phyloP scores from a whole-genome alignment of 30 jellyfish, hydroid and myxozoan genomes.

The Pseudorhiza aurosa region DNA sequence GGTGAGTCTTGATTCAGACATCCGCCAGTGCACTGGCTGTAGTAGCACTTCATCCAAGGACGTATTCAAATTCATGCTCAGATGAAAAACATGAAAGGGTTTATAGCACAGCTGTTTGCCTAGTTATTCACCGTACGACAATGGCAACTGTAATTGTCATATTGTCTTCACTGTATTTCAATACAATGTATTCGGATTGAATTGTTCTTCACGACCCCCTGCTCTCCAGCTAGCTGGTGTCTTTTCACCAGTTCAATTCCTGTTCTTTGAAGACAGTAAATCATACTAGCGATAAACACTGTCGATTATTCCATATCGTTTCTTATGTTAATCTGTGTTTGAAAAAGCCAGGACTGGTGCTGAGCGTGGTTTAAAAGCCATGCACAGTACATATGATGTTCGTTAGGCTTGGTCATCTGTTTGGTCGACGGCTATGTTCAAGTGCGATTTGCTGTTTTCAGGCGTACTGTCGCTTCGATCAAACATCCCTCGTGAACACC shows the following conservation, averaged over 20 bases:
- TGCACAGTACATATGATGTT: constrained; percentile 35
- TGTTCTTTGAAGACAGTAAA: constrained; percentile 62
- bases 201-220: constrained; percentile 68
- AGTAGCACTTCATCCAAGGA: not conserved
- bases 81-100: constrained; percentile 31
- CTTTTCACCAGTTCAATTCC: constrained; percentile 71
- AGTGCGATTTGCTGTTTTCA: not conserved
- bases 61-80: constrained; percentile 9
- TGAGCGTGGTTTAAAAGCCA: constrained; percentile 76
- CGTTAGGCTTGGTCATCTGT: constrained; percentile 16
- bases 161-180: constrained; percentile 18
- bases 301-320: constrained; percentile 70
- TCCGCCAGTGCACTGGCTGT: not conserved
- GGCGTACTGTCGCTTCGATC: not conserved
- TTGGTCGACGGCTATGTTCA: constrained; percentile 20
- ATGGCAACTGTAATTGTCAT: constrained; percentile 63
- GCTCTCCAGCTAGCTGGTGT: constrained; percentile 74
- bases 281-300: constrained; percentile 62
- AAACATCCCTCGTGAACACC: too few species aligned
- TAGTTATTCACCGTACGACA: constrained; percentile 46
- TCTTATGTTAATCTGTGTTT: constrained; percentile 72
- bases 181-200: constrained; percentile 35
- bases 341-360: constrained; percentile 73
- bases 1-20: not conserved
- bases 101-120: constrained; percentile 66